Evolutionary conservation across 2,113 vertebrate genomes (phyloP).

Genomic region (Oreochromis tanganicae): DNA sequence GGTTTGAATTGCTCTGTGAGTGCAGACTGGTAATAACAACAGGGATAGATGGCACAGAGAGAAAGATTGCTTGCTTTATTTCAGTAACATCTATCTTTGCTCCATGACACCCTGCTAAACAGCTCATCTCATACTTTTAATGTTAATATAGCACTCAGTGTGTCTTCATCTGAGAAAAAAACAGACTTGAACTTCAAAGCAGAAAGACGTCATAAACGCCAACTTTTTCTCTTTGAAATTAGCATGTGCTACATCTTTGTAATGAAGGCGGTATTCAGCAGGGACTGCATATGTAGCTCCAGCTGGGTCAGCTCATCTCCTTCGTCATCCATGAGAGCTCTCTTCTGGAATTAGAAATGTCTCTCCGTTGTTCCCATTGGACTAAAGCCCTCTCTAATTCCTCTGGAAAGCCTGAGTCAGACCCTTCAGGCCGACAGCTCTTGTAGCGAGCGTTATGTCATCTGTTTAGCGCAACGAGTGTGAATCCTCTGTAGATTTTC

Average conservation of each 20-base stretch:
- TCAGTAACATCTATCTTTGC: not conserved
- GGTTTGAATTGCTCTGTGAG: not conserved
- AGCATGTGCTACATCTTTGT: not conserved
- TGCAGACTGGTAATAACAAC: not conserved
- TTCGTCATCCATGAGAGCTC: not conserved
- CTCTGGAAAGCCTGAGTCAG: not conserved
- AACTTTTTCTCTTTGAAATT: not conserved
- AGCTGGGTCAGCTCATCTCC: not conserved
- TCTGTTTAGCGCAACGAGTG: not conserved
- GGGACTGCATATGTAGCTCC: not conserved
- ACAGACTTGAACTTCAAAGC: not conserved
- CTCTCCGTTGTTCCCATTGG: not conserved
- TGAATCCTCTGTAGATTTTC: not conserved
- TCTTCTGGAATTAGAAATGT: not conserved
- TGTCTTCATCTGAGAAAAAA: not conserved
- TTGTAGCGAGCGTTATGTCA: not conserved
- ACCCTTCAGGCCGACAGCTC: not conserved
- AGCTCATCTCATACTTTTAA: not conserved
- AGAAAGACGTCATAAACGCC: not conserved
- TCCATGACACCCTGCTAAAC: not conserved
- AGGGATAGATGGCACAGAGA: not conserved
- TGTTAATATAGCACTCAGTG: not conserved
- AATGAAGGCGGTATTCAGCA: not conserved
- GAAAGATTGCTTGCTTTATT: not conserved
- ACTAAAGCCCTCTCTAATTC: not conserved